Percentiles rank a stretch among this genome's conserved stretches.
These are phyloP conservation scores for Galaxias olidus DNA, from an alignment of 2,797 vertebrate species.

Conservation along the genomic window DNA sequence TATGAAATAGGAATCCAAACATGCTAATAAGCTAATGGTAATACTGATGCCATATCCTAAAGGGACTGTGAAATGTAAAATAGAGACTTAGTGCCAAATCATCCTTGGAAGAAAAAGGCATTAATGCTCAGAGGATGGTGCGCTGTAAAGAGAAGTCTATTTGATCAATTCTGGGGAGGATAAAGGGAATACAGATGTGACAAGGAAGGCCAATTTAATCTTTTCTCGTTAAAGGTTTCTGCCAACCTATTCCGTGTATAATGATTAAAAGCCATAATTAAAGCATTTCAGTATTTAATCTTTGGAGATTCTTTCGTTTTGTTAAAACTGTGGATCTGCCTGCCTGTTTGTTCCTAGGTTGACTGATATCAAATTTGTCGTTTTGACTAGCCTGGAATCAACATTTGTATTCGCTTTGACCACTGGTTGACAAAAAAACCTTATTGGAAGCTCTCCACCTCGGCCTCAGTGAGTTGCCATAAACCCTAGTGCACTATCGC, in stretches of 20 bases:
- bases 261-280: constrained; percentile 60
- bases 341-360: not conserved
- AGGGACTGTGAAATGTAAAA: constrained; percentile 31
- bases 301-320: constrained; percentile 16
- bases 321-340: not conserved
- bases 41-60: constrained; percentile 35
- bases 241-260: constrained; percentile 41
- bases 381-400: too few species aligned
- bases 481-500: too few species aligned
- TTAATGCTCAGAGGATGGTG: constrained; percentile 28
- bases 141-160: constrained; percentile 27
- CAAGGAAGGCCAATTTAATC: constrained; percentile 22
- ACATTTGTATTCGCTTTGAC: too few species aligned
- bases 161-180: constrained; percentile 30
- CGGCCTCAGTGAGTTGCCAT: too few species aligned
- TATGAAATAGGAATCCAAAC: constrained; percentile 11
- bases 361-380: not conserved
- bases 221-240: constrained; percentile 26
- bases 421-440: too few species aligned
- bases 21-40: constrained; percentile 33
- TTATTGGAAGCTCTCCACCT: too few species aligned
- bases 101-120: constrained; percentile 20
- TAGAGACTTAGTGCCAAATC: constrained; percentile 27
- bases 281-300: constrained; percentile 42
- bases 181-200: constrained; percentile 31